Base-by-base conservation (phyloP, 1,140 invertebrate genomes). In the Lordiphosa stackelbergi region DNA sequence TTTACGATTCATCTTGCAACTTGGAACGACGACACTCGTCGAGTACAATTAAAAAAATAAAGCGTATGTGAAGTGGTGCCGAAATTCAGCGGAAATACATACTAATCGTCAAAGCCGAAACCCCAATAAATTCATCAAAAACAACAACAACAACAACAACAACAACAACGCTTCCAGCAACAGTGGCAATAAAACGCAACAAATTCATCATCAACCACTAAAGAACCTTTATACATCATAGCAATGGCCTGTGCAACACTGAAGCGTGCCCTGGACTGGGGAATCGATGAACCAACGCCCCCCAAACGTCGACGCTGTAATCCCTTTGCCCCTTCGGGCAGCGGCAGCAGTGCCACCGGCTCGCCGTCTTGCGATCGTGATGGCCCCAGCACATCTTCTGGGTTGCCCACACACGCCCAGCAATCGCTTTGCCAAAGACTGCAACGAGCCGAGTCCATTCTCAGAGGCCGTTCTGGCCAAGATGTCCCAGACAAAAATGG, bases 181-280 rank as follows among this genome's bases (percentile, higher is more conserved):
- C 45, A 51, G 56, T 56, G 66, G 57, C 72, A 71, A 77, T 58
- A 78, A 55, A 63, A 34, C 19, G 34, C 22, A 22, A 60, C 35
- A 35, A 28, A 16, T 47, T 22, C 5, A 38, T 12, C 22, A 34
- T 36, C 22, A 51, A 41, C 48, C 7, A 31, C 36, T 56, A 5
- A 37, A 47, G 41, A 31, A 58, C 31, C 51, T 45, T 9, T 40
- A 53, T 31, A 56, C n/a, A 79, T 61, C 63, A 81, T 81, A 71
- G 56, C 58, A 9, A 98, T 98, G 96, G 96, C 96, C 90, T 98
- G 96, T 91, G 96, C 95, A 89, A 97, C 90, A n/a, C n/a, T n/a
- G n/a, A n/a, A n/a, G n/a, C n/a, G n/a, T n/a, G n/a, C n/a, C n/a
- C n/a, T n/a, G n/a, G n/a, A n/a, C n/a, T n/a, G n/a, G n/a, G n/a